phyloP scores from a whole-genome alignment of 2,797 vertebrate species.

The Neoniphon sammara region DNA sequence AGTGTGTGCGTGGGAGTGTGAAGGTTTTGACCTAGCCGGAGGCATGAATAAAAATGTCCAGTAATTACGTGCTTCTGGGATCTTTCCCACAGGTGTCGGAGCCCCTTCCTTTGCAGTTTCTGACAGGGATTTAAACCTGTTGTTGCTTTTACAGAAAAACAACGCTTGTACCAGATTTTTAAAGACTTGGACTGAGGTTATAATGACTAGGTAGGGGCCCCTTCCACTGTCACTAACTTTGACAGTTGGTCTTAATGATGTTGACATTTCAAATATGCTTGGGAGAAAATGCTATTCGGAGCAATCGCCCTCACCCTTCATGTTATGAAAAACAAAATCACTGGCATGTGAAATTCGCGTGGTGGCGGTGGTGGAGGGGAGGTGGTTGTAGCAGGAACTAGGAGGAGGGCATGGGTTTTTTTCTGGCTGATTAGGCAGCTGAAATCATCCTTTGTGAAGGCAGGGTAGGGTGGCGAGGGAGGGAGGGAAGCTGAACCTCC shows the following conservation, averaged over 20 bases:
- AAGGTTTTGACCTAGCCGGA: conserved; percentile 62
- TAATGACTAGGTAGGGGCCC: conserved; percentile 58
- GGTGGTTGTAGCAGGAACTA: conserved; percentile 55
- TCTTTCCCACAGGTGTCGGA: conserved; percentile 59
- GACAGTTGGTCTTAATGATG: conserved; percentile 75
- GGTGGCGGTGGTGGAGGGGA: conserved; percentile 19
- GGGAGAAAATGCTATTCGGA: conserved; percentile 66
- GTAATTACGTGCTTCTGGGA: conserved; percentile 65
- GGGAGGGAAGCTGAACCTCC: conserved; percentile 60
- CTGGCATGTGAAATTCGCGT: conserved; percentile 72
- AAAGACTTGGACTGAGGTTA: conserved; percentile 42
- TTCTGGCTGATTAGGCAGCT: conserved; percentile 77
- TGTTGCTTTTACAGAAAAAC: conserved; percentile 57
- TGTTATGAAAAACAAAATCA: conserved; percentile 69
- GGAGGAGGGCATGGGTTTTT: conserved; percentile 64
- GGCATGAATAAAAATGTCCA: conserved; percentile 67
- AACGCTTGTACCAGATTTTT: conserved; percentile 12
- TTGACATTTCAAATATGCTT: conserved; percentile 78
- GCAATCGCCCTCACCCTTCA: conserved; percentile 53
- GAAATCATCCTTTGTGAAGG: conserved; percentile 76
- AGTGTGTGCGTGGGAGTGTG: conserved; percentile 13
- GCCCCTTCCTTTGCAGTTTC: conserved; percentile 4
- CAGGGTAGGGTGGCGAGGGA: conserved; percentile 24
- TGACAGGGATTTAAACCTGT: conserved; percentile 20
- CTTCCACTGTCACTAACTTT: conserved; percentile 56